Conservation (phyloP, 2,113 vertebrate species). For the Rousettus leschenaultii region DNA sequence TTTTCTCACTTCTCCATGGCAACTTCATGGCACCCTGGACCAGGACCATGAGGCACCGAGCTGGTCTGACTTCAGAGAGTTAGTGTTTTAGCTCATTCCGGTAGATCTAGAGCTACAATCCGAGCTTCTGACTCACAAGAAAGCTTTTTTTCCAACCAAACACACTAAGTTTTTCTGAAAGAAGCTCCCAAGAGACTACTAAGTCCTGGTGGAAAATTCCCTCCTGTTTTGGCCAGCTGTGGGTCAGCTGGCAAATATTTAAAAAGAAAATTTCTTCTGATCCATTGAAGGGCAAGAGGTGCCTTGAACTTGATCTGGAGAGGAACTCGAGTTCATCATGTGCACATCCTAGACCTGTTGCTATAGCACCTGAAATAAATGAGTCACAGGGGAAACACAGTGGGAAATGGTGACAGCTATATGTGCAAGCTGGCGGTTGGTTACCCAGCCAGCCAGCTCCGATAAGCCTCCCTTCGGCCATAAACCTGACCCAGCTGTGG, state of each 20-base stretch:
- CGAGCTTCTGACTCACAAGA: neutral
- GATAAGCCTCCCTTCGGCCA: constrained; percentile 67
- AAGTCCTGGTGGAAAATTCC: constrained; percentile 14
- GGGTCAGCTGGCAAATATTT: neutral
- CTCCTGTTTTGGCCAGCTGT: neutral
- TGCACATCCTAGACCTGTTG: constrained; percentile 62
- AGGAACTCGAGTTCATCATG: constrained; percentile 43
- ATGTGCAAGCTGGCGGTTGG: constrained; percentile 30
- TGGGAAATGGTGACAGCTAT: constrained; percentile 29
- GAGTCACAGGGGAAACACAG: constrained; percentile 24
- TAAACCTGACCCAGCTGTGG: constrained; percentile 74
- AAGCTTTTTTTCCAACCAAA: neutral
- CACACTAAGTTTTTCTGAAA: neutral
- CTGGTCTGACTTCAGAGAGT: neutral
- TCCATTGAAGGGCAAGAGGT: neutral
- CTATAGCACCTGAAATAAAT: constrained; percentile 64
- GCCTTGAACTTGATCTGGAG: constrained; percentile 51
- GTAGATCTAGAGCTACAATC: neutral
- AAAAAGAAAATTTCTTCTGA: constrained; percentile 15
- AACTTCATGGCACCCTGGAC: neutral
- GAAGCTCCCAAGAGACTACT: neutral
- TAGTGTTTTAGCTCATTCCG: neutral
- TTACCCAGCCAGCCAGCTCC: constrained; percentile 66
- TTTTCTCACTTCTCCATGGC: neutral
- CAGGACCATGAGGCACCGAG: neutral